Conservation (phyloP, 2,888 invertebrate genomes). For the Trachelus stipa region DNA sequence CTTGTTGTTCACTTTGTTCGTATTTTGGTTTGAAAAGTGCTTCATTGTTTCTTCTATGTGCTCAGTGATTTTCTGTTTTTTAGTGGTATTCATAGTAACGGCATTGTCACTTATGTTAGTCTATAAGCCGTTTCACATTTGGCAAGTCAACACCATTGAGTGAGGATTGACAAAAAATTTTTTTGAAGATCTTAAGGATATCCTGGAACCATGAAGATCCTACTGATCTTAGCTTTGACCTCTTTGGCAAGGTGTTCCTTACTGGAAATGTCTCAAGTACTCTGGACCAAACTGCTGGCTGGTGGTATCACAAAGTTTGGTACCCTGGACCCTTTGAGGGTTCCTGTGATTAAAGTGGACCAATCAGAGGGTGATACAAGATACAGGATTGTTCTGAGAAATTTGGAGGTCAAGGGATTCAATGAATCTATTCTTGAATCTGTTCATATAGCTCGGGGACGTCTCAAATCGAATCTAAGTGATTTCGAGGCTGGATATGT, state of each 20-base stretch:
- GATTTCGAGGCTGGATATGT: conserved; percentile 60
- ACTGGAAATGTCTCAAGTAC: conserved; percentile 55
- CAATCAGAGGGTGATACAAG: conserved; percentile 65
- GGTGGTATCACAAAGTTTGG: conserved; percentile 54
- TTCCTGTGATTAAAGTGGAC: conserved; percentile 64
- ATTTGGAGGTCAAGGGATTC: conserved; percentile 55
- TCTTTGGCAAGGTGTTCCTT: conserved; percentile 36
- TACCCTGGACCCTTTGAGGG: conserved; percentile 54
- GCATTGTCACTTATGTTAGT: conserved; percentile 41
- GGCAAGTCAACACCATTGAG: conserved; percentile 37
- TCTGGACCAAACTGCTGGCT: conserved; percentile 55
- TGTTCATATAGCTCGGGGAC: conserved; percentile 54
- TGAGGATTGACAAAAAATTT: background rate
- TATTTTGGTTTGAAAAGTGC: background rate
- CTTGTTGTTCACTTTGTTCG: background rate
- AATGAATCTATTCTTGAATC: conserved; percentile 58
- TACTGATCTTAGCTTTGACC: conserved; percentile 15
- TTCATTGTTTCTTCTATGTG: conserved; percentile 17
- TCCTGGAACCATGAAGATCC: background rate
- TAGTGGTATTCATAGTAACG: conserved; percentile 44
- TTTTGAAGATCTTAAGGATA: background rate
- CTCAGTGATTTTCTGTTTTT: conserved; percentile 39
- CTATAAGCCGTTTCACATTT: conserved; percentile 50
- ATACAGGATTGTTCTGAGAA: conserved; percentile 55
- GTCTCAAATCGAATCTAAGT: conserved; percentile 54